These are phyloP conservation scores for Pituophis catenifer DNA, from an alignment of 2,113 vertebrate genomes.

Conservation along the genomic window DNA sequence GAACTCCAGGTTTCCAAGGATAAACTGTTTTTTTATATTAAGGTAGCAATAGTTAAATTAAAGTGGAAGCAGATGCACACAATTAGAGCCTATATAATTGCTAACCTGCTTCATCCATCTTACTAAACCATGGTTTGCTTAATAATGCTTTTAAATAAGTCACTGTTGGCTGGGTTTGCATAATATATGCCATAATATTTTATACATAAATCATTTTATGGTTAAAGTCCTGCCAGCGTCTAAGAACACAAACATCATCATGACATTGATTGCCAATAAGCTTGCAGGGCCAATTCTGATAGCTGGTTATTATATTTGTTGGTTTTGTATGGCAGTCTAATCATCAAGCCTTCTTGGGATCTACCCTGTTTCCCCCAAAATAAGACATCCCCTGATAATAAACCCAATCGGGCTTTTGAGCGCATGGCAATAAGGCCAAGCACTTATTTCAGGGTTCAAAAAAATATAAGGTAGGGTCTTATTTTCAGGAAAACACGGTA, in stretches of 20 bases:
- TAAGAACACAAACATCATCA: neutral
- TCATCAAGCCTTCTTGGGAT: neutral
- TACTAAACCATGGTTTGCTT: neutral
- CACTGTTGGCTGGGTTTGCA: neutral
- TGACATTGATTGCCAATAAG: neutral
- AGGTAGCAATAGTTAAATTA: neutral
- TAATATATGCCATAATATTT: neutral
- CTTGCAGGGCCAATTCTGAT: neutral
- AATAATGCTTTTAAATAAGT: neutral
- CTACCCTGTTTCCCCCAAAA: too few relatives aligned
- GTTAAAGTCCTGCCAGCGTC: neutral
- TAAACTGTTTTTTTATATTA: neutral
- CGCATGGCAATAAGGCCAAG: too few relatives aligned
- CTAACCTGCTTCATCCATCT: neutral
- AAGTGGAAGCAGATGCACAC: neutral
- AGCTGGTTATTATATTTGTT: neutral
- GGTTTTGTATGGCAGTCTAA: neutral
- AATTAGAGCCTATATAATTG: neutral
- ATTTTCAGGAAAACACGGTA: neutral
- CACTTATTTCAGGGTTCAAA: too few relatives aligned
- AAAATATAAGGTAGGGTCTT: too few relatives aligned
- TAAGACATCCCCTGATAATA: too few relatives aligned
- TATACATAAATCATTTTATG: neutral
- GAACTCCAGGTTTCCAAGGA: neutral
- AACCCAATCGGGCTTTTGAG: too few relatives aligned